Evolutionary conservation across 2,888 invertebrate genomes (phyloP).

Genomic region (Eupithecia centaureata): DNA sequence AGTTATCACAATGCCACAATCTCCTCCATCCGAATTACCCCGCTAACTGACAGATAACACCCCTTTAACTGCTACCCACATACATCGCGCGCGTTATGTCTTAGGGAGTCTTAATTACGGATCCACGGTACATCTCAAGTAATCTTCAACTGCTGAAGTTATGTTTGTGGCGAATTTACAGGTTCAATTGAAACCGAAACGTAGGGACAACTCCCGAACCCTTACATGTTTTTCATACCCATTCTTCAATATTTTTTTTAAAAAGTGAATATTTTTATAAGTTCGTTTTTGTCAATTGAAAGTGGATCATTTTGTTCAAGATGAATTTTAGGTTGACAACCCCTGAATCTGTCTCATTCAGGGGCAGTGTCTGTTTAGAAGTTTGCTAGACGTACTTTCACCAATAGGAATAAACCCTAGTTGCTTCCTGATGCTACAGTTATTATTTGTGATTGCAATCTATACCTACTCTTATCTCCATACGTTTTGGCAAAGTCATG

Average conservation of each 20-base stretch:
- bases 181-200: slow-evolving; percentile 11
- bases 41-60: slow-evolving; percentile 45
- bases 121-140: slow-evolving; percentile 39
- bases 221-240: not conserved
- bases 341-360: not conserved
- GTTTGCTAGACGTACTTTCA: not conserved
- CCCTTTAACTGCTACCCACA: slow-evolving; percentile 37
- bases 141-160: slow-evolving; percentile 20
- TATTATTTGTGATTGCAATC: not conserved
- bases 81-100: slow-evolving; percentile 31
- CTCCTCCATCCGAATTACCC: slow-evolving; percentile 26
- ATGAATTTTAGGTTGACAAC: not conserved
- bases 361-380: not conserved
- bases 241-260: not conserved
- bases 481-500: not conserved
- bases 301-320: not conserved
- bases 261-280: not conserved
- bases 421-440: not conserved
- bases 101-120: slow-evolving; percentile 49
- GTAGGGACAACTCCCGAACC: not conserved
- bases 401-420: not conserved
- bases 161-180: slow-evolving; percentile 29
- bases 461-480: not conserved
- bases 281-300: no score
- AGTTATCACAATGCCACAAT: slow-evolving; percentile 22